Base-by-base conservation (phyloP, 1,140 invertebrate species). In the Mizuhopecten yessoensis region DNA sequence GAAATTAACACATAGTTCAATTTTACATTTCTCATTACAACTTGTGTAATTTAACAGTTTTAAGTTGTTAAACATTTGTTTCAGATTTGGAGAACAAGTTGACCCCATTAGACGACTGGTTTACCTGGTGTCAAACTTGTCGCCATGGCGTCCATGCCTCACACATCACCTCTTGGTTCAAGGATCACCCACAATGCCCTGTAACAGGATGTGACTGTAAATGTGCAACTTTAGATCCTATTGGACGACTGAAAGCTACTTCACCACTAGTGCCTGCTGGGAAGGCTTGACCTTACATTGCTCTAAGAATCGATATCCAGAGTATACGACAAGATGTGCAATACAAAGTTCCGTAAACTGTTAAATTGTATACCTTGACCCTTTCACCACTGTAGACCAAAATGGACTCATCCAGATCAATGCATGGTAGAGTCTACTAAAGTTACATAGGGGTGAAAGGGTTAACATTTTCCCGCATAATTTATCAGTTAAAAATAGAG, bases 51-150 rank as follows among this genome's bases (percentile, higher is more conserved):
- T 13, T 39, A 39, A 45, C 10, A 45, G 17, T 17, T 45, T 9
- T 13, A 45, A 5, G 34, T 13, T 39, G 10, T 10, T 91, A 23
- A 42, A 33, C 57, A 57, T 91, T 90, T 86, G 34, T 90, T 93
- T 87, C 89, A 95, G 95, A 93, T 87, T 92, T 91, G 87, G 90
- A 93, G n/a, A 92, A 87, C 33, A 96, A 96, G 90, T 87, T 96
- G 88, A 92, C 95, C 20, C 90, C 92, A 88, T 94, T 96, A 91
- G 90, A 94, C 0, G 98, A 98, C 93, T 99, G 99, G 99, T 99
- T 99, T 96, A 98, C 98, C 20, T 99, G 99, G 99, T 99, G 99
- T 96, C 98, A 99, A 96, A 98, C 98, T 3, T 99, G 99, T 97
- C 97, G 98, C 57, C 99, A 99, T 97, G 99, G 99, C 33, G 99